Base-by-base conservation (phyloP, 2,113 vertebrate genomes). In the Mionectes macconnelli region DNA sequence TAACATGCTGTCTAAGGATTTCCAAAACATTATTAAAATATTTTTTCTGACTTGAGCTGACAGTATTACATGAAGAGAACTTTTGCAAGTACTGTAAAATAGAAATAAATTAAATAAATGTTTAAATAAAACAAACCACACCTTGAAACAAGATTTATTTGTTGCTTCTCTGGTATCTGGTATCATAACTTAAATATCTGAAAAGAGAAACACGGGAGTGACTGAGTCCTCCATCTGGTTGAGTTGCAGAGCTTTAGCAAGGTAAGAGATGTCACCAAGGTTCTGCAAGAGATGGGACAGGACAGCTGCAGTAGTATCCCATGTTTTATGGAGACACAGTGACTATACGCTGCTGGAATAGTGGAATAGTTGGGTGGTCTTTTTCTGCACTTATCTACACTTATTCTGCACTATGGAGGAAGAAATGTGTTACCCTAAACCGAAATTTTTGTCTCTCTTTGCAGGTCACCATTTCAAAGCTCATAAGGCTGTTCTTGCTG, bases 391-490 rank as follows among this genome's bases (percentile, higher is more conserved):
- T n/a, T n/a, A n/a, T 68, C 30, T 62, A 31, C 57, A 16, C 15
- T 77, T 86, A 15, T 2, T 52, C 28, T 31, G 6, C 33, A 10
- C 9, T 83, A 4, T 55, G 28, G 55, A 55, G 20, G 53, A 6
- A 28, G 4, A 7, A 92, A 33, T 14, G 17, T 66, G 16, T 84
- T 85, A 53, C 2, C 16, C 33, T 88, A 84, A 77, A 60, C 50
- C 23, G 44, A 57, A 62, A 33, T 31, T 62, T 75, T 55, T 78
- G 4, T 77, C 5, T 87, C 8, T 45, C 17, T 44, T 90, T 89
- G 28, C 86, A 99, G 99, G 99, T 92, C 99, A 99, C 89, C 99
- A 99, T 96, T 99, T 99, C 97, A 98, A 99, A 97, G 99, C 99
- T 67, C 99, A 99, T 97, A 99, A 99, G 97, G 99, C 99, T 73